These are phyloP conservation scores for Lasioglossum leucozonium DNA, from an alignment of 2,888 invertebrate genomes.

Conservation along the genomic window DNA sequence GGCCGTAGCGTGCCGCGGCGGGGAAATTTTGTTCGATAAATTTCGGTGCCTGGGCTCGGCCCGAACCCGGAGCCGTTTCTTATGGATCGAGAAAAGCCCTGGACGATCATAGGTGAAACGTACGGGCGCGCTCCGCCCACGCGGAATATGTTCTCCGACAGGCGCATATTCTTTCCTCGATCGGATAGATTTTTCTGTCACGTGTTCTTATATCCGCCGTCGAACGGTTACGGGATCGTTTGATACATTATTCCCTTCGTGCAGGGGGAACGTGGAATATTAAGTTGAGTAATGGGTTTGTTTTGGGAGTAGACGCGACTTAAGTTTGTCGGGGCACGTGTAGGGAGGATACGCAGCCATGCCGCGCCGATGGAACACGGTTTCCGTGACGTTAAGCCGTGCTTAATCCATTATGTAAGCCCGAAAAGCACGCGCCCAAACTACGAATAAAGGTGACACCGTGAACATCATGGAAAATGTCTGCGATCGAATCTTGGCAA, in stretches of 20 bases:
- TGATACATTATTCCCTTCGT: background rate
- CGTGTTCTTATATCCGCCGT: background rate
- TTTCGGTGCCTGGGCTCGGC: constrained; percentile 43
- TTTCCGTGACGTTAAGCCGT: background rate
- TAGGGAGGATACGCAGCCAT: background rate
- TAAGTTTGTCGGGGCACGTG: background rate
- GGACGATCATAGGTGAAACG: constrained; percentile 32
- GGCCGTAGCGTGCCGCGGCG: constrained; percentile 4
- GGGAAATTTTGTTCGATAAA: constrained; percentile 61
- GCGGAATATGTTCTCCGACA: background rate
- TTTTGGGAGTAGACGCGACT: background rate
- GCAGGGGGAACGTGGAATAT: background rate
- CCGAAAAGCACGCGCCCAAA: background rate
- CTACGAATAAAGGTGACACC: background rate
- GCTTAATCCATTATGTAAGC: background rate
- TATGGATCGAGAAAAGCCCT: constrained; percentile 17
- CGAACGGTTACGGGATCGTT: background rate
- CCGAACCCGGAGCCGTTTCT: constrained; percentile 11
- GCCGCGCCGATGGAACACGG: background rate
- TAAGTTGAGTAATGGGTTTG: background rate
- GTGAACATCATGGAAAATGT: background rate
- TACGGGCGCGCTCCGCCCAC: constrained; percentile 26
- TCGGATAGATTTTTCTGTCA: background rate
- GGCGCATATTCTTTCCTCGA: background rate
- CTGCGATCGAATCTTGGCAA: background rate